A percentile compares a stretch with the other conserved stretches of the same genome.
These are phyloP conservation scores for Panurus biarmicus DNA, from an alignment of 2,113 vertebrate species.

Conservation along the genomic window DNA sequence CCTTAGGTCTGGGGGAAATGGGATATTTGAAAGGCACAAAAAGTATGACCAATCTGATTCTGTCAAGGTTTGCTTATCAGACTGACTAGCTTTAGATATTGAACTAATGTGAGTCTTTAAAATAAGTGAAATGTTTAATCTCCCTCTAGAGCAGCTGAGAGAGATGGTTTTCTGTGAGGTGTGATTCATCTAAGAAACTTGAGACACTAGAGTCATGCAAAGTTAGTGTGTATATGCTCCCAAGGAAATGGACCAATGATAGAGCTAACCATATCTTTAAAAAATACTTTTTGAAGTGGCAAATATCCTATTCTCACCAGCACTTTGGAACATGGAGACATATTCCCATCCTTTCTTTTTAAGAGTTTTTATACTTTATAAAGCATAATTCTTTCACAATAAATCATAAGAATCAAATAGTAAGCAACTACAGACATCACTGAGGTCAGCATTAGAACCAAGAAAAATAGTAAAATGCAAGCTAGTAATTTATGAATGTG, in stretches of 20 bases:
- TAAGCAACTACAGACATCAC: neutral
- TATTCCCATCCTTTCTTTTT: neutral
- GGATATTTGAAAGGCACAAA: neutral
- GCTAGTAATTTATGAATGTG: neutral
- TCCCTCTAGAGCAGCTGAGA: neutral
- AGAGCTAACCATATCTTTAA: neutral
- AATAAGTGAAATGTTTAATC: neutral
- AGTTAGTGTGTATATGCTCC: neutral
- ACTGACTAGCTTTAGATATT: neutral
- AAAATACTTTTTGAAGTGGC: neutral
- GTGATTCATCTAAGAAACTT: neutral
- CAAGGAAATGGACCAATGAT: neutral
- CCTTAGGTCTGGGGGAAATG: neutral
- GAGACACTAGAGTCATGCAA: neutral
- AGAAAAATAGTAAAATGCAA: neutral
- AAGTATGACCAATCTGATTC: neutral
- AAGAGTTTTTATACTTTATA: neutral
- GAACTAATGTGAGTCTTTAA: neutral
- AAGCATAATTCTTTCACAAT: neutral
- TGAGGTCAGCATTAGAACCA: neutral
- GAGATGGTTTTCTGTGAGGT: neutral
- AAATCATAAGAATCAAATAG: neutral
- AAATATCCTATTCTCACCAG: neutral
- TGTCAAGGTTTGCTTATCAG: neutral
- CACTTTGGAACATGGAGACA: fast-evolving